Evolutionary conservation across 92 coral and sea anemone species (phyloP), one percentile per base, ranked within the genome.

Genomic region (Palythoa grandis): DNA sequence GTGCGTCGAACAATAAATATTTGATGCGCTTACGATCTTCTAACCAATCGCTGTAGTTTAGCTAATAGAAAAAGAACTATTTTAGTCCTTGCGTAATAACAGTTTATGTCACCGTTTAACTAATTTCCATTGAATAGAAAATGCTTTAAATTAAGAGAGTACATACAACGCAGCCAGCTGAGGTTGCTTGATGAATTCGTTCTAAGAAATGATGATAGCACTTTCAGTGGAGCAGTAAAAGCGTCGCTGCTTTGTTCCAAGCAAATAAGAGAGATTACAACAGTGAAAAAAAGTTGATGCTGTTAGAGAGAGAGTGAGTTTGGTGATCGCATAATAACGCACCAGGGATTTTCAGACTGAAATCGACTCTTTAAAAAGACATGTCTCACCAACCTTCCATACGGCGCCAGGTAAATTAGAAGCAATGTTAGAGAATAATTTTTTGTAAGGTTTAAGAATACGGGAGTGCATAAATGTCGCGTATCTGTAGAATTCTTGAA

Each of bases 101-200:
- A 38, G 52, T 48, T 80, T 70, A 80, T 80, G 74, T 52, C 74
- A 39, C 37, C 74, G 12, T 66, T 80, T 66, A 80, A 68, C 85
- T 47, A 63, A 80, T 65, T 80, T 80, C 85, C 47, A 80, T 66
- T 80, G 85, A 80, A 80, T 80, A 66, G 61, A 47, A 67, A 80
- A 80, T 80, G 40, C 74, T 67, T 80, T 66, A 66, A 80, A 80
- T 80, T 80, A 67, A 47, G 75, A 29, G 75, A 67, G 58, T 70
- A 43, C 47, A 67, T 20, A 50, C 74, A 47, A 47, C 40, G 48
- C 22, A 14, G 53, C 25, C 85, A 43, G 20, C 1, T 66, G 37
- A 11, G 84, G 61, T 60, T 63, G 60, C 11, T 79, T 65, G 72
- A 80, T 80, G 85, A 80, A 80, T 11, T 14, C 57, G n/a, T 23